A percentile compares a stretch with the other conserved stretches of the same genome.
phyloP scores from a whole-genome alignment of 92 coral and sea anemone species.

The Zoanthus sociatus region DNA sequence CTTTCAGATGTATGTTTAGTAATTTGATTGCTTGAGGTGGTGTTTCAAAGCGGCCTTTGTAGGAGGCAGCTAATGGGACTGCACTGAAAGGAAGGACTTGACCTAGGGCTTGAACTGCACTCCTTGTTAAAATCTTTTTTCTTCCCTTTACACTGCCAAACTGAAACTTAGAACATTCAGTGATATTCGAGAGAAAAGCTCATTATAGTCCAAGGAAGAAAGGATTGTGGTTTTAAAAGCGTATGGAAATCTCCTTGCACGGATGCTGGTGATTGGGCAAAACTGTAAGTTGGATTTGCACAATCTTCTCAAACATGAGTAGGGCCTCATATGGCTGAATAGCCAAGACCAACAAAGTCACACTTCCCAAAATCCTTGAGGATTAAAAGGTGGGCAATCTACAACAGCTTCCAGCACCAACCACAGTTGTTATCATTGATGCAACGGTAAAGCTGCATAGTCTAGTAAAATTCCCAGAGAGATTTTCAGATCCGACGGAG shows the following conservation, averaged over 20 bases:
- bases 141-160: slow-evolving; percentile 53
- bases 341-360: slow-evolving; percentile 68
- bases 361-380: slow-evolving; percentile 69
- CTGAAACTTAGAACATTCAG: slow-evolving; percentile 70
- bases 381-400: slow-evolving; percentile 53
- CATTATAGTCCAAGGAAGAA: slow-evolving; percentile 46
- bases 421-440: slow-evolving; percentile 69
- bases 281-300: slow-evolving; percentile 62
- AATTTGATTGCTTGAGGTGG: too few species aligned
- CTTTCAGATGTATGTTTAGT: too few species aligned
- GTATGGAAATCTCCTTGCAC: slow-evolving; percentile 70
- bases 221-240: slow-evolving; percentile 55
- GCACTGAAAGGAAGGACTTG: too few species aligned
- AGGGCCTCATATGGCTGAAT: slow-evolving; percentile 71
- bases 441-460: slow-evolving; percentile 71
- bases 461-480: slow-evolving; percentile 54
- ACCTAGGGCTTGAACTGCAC: too few species aligned
- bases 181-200: slow-evolving; percentile 41
- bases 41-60: too few species aligned
- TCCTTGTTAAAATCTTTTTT: too few species aligned
- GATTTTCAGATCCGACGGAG: slow-evolving; percentile 64
- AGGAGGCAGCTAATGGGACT: too few species aligned
- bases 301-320: slow-evolving; percentile 58
- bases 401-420: slow-evolving; percentile 48
- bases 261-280: slow-evolving; percentile 72